Percentiles rank a stretch among this genome's conserved stretches.
phyloP scores from a whole-genome alignment of 2,113 vertebrate species.

The Phalacrocorax brasilianus region DNA sequence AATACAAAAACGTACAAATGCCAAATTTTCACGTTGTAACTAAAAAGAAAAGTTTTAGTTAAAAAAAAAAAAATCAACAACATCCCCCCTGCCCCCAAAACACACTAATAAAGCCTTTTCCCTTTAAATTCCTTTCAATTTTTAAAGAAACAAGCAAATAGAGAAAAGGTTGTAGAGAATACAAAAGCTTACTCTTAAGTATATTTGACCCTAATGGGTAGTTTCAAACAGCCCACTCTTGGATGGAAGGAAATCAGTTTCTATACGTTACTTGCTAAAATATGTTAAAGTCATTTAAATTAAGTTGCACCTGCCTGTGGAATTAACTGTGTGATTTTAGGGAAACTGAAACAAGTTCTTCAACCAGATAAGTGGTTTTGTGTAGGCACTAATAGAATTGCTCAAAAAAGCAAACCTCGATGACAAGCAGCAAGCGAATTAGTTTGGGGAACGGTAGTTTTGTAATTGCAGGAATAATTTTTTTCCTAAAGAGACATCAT shows the following conservation, averaged over 20 bases:
- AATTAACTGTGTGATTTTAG: not conserved
- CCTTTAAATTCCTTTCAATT: not conserved
- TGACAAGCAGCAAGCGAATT: not conserved
- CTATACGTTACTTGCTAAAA: not conserved
- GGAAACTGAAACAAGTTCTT: not conserved
- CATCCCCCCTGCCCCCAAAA: not conserved
- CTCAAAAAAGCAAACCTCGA: not conserved
- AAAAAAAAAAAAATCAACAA: not conserved
- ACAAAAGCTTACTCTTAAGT: not conserved
- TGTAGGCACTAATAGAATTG: not conserved
- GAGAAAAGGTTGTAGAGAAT: not conserved
- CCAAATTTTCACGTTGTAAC: not conserved
- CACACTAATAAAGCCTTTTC: not conserved
- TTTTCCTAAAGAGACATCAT: not conserved
- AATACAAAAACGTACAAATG: not conserved
- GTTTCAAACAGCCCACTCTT: not conserved
- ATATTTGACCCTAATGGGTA: not conserved
- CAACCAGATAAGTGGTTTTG: rapidly evolving
- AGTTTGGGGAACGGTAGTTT: not conserved
- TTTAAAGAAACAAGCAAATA: not conserved
- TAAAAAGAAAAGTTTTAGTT: not conserved
- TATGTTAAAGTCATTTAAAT: not conserved
- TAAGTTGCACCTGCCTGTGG: not conserved
- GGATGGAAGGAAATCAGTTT: not conserved
- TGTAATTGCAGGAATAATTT: not conserved